A percentile compares a stretch with the other conserved stretches of the same genome.
Conservation (phyloP, 2,888 invertebrate genomes). For the Andrena hattorfiana region DNA sequence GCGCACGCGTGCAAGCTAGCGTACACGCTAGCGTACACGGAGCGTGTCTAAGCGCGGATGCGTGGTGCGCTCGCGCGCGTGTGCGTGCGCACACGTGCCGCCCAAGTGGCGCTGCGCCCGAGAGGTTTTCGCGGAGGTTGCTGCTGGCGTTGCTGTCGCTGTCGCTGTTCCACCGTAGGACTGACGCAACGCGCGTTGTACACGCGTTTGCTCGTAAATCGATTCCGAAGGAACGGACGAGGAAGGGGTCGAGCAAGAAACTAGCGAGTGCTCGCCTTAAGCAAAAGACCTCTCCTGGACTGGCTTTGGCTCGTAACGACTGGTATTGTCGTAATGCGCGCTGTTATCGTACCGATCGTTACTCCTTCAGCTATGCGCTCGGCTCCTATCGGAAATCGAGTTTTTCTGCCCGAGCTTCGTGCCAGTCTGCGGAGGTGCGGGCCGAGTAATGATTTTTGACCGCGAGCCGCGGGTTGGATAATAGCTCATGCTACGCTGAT, state of each 20-base stretch:
- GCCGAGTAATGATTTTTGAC: slow-evolving; percentile 8
- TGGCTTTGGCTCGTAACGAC: slow-evolving; percentile 63
- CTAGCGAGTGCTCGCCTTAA: slow-evolving; percentile 63
- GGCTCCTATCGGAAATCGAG: slow-evolving; percentile 29
- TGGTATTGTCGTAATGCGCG: slow-evolving; percentile 71
- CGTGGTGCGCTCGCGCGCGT: slow-evolving; percentile 14
- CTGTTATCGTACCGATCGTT: slow-evolving; percentile 70
- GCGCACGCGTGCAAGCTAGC: slow-evolving; percentile 62
- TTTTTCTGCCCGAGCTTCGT: slow-evolving; percentile 23
- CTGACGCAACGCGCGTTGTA: slow-evolving; percentile 70
- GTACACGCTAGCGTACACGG: slow-evolving; percentile 41
- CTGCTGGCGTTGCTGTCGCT: slow-evolving; percentile 13
- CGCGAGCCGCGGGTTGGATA: background rate
- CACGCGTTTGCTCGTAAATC: slow-evolving; percentile 76
- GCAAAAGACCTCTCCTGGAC: slow-evolving; percentile 66
- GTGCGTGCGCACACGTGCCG: slow-evolving; percentile 57
- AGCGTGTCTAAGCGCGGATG: slow-evolving; percentile 51
- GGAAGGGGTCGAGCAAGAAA: slow-evolving; percentile 66
- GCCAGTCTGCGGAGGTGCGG: background rate
- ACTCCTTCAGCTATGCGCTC: slow-evolving; percentile 42
- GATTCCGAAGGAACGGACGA: slow-evolving; percentile 70
- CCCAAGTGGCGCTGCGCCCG: slow-evolving; percentile 37
- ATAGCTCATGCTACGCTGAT: slow-evolving; percentile 9
- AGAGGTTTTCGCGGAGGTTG: slow-evolving; percentile 30
- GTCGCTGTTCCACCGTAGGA: slow-evolving; percentile 37